Conservation (phyloP, 1,140 invertebrate species). For the Temnothorax curvispinosus region DNA sequence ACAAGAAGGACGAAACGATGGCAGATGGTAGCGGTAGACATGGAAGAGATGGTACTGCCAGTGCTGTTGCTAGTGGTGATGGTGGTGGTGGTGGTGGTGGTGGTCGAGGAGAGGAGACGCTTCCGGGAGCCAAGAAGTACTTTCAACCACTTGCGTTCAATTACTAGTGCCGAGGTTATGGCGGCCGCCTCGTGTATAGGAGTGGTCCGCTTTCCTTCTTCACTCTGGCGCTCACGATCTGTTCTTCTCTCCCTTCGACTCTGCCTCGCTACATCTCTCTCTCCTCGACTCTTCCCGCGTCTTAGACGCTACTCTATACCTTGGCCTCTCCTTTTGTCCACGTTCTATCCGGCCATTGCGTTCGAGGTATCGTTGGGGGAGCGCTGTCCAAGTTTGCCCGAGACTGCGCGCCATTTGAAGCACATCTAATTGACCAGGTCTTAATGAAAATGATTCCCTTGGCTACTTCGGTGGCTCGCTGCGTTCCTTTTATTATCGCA, state of each 20-base stretch:
- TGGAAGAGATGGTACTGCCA: conserved; percentile 29
- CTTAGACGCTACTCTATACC: conserved; percentile 20
- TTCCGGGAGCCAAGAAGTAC: conserved; percentile 79
- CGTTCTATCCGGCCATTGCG: conserved; percentile 46
- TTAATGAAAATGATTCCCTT: conserved; percentile 77
- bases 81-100: conserved; percentile 43
- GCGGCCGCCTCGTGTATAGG: conserved; percentile 75
- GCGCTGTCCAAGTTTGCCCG: conserved; percentile 70
- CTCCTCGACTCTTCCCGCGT: conserved; percentile 7
- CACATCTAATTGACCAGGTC: conserved; percentile 76
- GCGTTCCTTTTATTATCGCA: conserved; percentile 32
- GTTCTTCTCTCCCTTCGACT: conserved; percentile 22
- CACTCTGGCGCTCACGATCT: conserved; percentile 14
- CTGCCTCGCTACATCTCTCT: conserved; percentile 20
- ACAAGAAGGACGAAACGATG: conserved; percentile 45
- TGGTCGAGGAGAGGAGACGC: conserved; percentile 67
- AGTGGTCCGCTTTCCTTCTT: conserved; percentile 67
- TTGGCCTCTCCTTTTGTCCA: conserved; percentile 57
- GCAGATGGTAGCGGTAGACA: conserved; percentile 41
- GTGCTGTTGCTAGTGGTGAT: conserved; percentile 4
- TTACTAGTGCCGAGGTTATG: conserved; percentile 80
- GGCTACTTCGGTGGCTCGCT: conserved; percentile 1
- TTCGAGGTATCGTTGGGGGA: conserved; percentile 49
- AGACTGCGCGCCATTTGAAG: conserved; percentile 69
- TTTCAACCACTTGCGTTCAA: conserved; percentile 82